These are phyloP conservation scores for Ditula angustiorana DNA, from an alignment of 2,888 invertebrate species.

Conservation along the genomic window DNA sequence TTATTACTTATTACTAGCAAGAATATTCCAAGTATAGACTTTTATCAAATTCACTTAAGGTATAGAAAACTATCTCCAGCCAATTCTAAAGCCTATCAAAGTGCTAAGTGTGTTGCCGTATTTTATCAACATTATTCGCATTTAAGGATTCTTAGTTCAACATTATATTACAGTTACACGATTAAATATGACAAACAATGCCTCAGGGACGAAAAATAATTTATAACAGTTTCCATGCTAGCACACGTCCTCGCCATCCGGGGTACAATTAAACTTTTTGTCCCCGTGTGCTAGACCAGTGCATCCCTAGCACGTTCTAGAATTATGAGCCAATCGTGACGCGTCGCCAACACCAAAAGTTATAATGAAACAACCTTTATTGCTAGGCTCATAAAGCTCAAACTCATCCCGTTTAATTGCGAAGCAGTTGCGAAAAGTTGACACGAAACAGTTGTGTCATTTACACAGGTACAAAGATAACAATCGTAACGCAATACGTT, in stretches of 20 bases:
- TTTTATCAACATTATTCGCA: no score
- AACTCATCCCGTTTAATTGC: neutral
- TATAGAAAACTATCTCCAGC: no score
- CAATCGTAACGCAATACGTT: constrained; percentile 33
- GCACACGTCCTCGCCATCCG: constrained; percentile 53
- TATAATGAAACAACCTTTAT: constrained; percentile 38
- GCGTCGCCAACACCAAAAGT: constrained; percentile 44
- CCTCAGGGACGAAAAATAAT: constrained; percentile 48
- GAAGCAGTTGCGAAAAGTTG: constrained; percentile 7
- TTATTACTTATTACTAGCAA: no score
- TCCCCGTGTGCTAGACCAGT: constrained; percentile 47
- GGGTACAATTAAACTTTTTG: constrained; percentile 75
- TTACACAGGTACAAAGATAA: constrained; percentile 29
- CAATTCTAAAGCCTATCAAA: no score
- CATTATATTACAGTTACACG: constrained; percentile 2
- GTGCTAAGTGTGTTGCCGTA: no score
- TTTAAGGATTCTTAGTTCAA: neutral
- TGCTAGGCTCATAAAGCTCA: constrained; percentile 28
- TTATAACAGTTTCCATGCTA: constrained; percentile 48
- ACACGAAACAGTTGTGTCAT: constrained; percentile 21
- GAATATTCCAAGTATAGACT: no score
- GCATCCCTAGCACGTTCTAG: constrained; percentile 65
- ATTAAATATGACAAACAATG: constrained; percentile 38
- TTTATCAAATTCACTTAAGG: no score
- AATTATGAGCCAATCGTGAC: constrained; percentile 77